Evolutionary conservation across 2,888 invertebrate genomes (phyloP).

Genomic region (Nomada ferruginata): DNA sequence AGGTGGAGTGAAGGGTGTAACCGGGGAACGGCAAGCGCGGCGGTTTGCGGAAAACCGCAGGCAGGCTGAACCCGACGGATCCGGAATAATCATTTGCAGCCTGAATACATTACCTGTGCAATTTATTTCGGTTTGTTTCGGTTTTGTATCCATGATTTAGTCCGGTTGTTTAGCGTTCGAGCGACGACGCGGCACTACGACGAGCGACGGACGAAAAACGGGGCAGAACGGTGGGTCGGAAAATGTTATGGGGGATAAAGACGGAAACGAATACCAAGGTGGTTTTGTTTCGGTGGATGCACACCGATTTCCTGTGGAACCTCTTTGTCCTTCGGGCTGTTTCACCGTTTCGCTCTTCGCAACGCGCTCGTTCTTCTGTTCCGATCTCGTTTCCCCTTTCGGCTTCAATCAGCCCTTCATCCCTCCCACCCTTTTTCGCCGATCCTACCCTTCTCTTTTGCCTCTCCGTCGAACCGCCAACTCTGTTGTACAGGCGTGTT

Average conservation of each 20-base stretch:
- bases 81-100: conserved; percentile 82
- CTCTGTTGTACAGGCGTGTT: conserved; percentile 58
- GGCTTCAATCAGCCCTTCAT: conserved; percentile 20
- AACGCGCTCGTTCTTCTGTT: conserved; percentile 4
- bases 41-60: conserved; percentile 80
- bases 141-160: conserved; percentile 81
- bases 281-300: conserved; percentile 37
- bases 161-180: conserved; percentile 41
- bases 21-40: conserved; percentile 72
- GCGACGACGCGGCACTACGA: background rate
- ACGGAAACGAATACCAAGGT: conserved; percentile 12
- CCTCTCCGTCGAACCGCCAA: conserved; percentile 45
- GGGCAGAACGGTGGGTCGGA: background rate
- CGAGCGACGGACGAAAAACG: background rate
- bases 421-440: conserved; percentile 10
- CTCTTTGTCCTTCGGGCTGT: background rate
- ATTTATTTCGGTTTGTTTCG: conserved; percentile 82
- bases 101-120: conserved; percentile 81
- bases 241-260: conserved; percentile 4
- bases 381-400: conserved; percentile 44
- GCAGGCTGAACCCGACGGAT: conserved; percentile 78
- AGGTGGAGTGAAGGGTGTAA: conserved; percentile 61
- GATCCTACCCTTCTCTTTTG: conserved; percentile 2
- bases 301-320: conserved; percentile 5
- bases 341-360: conserved; percentile 13